Evolutionary conservation across 2,797 vertebrate species (phyloP).

Genomic region (Coregonus suidteri): DNA sequence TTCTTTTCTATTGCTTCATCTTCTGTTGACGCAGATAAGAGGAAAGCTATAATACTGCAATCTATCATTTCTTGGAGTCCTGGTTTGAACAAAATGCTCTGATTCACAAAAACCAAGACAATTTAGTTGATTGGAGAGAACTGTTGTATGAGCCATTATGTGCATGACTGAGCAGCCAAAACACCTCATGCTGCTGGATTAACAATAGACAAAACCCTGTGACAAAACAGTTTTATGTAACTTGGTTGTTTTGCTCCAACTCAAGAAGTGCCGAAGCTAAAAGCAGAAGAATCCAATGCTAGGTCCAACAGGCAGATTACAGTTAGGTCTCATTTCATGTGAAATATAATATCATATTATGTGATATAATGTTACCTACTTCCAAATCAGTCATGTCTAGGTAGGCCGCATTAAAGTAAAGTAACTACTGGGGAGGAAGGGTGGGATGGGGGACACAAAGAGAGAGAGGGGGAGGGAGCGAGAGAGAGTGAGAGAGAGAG

Average conservation of each 20-base stretch:
- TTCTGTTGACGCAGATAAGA: not conserved
- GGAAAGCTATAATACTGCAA: no score
- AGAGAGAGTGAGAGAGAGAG: not conserved
- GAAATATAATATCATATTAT: not conserved
- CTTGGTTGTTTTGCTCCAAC: conserved; percentile 22
- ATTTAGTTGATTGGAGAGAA: conserved; percentile 9
- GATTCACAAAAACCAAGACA: conserved; percentile 7
- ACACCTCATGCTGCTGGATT: conserved; percentile 32
- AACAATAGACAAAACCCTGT: conserved; percentile 39
- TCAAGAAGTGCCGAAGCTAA: conserved; percentile 17
- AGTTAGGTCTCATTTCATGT: not conserved
- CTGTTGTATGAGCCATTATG: conserved; percentile 26
- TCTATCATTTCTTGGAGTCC: no score
- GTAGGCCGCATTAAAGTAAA: not conserved
- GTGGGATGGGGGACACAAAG: not conserved
- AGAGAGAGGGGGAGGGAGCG: not conserved
- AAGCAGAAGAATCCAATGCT: not conserved
- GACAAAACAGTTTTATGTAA: conserved; percentile 36
- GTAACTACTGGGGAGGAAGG: not conserved
- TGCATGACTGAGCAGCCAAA: conserved; percentile 20
- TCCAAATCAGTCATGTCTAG: not conserved
- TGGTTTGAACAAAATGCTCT: not conserved
- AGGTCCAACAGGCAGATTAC: not conserved
- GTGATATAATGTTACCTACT: not conserved
- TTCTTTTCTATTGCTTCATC: not conserved